Conservation (phyloP, 2,113 vertebrate genomes). For the Gulo gulo region DNA sequence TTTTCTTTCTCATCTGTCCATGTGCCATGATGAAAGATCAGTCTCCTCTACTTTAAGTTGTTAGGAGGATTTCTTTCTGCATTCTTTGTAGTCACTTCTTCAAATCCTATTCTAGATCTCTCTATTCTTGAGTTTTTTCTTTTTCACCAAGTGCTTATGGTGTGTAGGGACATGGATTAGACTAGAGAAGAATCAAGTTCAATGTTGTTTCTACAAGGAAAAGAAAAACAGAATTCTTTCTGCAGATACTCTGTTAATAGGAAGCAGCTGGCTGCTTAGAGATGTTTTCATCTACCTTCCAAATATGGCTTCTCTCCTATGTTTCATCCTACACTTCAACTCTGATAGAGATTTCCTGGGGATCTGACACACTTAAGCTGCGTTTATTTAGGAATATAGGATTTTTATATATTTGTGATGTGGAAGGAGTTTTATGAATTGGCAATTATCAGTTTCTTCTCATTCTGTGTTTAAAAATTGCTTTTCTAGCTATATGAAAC, state of each 20-base stretch:
- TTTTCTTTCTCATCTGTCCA: not conserved
- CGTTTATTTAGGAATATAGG: not conserved
- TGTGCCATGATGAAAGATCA: not conserved
- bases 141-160: not conserved
- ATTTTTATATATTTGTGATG: not conserved
- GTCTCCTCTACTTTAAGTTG: not conserved
- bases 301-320: not conserved
- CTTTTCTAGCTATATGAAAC: not conserved
- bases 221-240: not conserved
- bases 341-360: not conserved
- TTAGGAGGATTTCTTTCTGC: not conserved
- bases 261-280: not conserved
- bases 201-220: not conserved
- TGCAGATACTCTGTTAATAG: not conserved
- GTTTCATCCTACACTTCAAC: not conserved
- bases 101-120: not conserved
- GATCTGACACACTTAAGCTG: not conserved
- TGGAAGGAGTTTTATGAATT: not conserved
- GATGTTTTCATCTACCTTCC: not conserved
- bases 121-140: not conserved
- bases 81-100: not conserved
- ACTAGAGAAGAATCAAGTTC: not conserved
- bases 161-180: not conserved
- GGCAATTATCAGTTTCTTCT: not conserved
- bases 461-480: not conserved